Percentiles rank a stretch among this genome's conserved stretches.
These are phyloP conservation scores for Pelobates fuscus DNA, from an alignment of 2,113 vertebrate genomes.

Conservation along the genomic window DNA sequence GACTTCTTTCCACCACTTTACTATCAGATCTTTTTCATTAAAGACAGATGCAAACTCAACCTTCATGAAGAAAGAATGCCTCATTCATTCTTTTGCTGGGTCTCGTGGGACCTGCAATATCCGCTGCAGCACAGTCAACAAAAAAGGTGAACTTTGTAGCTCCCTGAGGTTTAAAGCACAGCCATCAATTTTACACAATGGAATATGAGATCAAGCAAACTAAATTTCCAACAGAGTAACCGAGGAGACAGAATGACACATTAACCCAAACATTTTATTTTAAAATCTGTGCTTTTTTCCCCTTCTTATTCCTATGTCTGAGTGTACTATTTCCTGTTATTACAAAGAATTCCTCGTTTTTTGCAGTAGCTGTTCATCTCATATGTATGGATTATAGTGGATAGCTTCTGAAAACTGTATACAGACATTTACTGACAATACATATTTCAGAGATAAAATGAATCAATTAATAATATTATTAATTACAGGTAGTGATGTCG, in stretches of 20 bases:
- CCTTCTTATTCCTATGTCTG: neutral
- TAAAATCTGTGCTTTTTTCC: neutral
- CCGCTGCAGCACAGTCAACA: slow-evolving; percentile 9
- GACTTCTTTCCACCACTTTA: neutral
- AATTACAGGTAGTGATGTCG: no score
- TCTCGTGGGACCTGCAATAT: slow-evolving; percentile 34
- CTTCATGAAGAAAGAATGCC: slow-evolving; percentile 28
- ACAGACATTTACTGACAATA: neutral
- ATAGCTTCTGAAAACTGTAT: neutral
- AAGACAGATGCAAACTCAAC: slow-evolving; percentile 19
- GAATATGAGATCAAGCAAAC: slow-evolving; percentile 14
- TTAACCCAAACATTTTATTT: neutral
- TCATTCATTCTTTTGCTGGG: slow-evolving; percentile 24
- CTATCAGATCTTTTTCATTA: slow-evolving; percentile 23
- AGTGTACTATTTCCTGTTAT: neutral
- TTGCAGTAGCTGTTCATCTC: neutral
- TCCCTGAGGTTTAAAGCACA: slow-evolving; percentile 25
- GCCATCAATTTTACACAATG: slow-evolving; percentile 40
- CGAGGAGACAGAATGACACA: slow-evolving; percentile 9
- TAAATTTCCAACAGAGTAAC: slow-evolving; percentile 16
- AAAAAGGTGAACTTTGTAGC: slow-evolving; percentile 20
- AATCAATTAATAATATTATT: no score
- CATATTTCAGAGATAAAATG: no score
- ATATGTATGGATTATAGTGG: neutral
- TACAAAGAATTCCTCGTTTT: neutral